Conservation (phyloP, 2,797 vertebrate species). For the Microctenopoma stevenorrisi region DNA sequence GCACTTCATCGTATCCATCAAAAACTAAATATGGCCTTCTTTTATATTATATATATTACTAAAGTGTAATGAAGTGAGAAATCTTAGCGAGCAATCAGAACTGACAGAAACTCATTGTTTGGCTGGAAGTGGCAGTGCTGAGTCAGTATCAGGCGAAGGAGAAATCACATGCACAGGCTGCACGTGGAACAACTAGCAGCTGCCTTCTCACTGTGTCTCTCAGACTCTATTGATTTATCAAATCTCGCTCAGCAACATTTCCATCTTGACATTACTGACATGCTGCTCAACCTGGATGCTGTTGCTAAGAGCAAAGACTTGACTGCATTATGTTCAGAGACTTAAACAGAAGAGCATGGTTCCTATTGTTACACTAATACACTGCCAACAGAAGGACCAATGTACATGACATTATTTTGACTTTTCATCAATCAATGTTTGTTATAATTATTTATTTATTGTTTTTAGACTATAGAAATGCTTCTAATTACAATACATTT, state of each 20-base stretch:
- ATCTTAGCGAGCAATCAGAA: neutral
- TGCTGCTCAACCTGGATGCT: slow-evolving; percentile 8
- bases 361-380: neutral
- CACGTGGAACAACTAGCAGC: slow-evolving; percentile 7
- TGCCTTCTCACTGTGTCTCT: slow-evolving; percentile 18
- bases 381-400: neutral
- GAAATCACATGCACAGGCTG: slow-evolving; percentile 20
- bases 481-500: neutral
- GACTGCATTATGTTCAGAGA: slow-evolving; percentile 32
- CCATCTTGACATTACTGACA: slow-evolving; percentile 23
- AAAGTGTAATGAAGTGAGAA: neutral
- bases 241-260: slow-evolving; percentile 47
- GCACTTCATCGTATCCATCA: too few relatives aligned
- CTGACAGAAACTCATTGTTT: neutral
- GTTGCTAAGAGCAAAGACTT: slow-evolving; percentile 46
- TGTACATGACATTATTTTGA: too few relatives aligned
- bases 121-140: slow-evolving; percentile 1
- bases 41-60: neutral
- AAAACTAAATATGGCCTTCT: neutral
- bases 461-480: neutral
- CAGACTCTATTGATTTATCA: slow-evolving; percentile 52
- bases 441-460: too few relatives aligned
- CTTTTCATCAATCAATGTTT: too few relatives aligned
- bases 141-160: slow-evolving; percentile 21
- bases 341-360: slow-evolving; percentile 7